Conservation (phyloP, 92 coral and sea anemone species). For the Zoanthus sansibaricus region DNA sequence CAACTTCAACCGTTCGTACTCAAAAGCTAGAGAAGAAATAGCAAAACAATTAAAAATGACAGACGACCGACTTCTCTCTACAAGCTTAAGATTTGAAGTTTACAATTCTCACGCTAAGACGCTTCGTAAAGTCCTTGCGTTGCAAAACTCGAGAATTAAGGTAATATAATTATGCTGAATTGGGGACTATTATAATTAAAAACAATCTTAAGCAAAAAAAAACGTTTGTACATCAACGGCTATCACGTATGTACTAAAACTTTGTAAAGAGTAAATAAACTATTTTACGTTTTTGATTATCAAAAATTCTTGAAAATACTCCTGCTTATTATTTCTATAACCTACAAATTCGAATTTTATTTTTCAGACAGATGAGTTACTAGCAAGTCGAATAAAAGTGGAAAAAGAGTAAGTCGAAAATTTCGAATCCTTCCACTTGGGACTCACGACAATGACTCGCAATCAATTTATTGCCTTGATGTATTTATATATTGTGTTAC, state of each 20-base stretch:
- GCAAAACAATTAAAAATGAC: conserved; percentile 43
- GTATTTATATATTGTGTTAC: neutral
- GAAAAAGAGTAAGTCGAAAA: conserved; percentile 23
- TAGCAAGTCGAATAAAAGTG: conserved; percentile 33
- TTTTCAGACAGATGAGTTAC: conserved; percentile 33
- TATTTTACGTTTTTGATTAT: neutral
- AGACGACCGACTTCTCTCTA: conserved; percentile 73
- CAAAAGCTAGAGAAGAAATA: conserved; percentile 20
- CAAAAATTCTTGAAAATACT: neutral
- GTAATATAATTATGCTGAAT: conserved; percentile 40
- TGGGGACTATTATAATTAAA: neutral
- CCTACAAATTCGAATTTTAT: neutral
- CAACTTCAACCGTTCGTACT: neutral
- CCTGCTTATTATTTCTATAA: neutral
- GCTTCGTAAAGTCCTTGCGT: conserved; percentile 65
- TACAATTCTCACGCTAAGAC: conserved; percentile 63
- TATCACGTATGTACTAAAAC: too few species aligned
- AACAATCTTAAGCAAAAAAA: neutral
- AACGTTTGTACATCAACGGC: too few species aligned
- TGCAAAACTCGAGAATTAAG: conserved; percentile 74
- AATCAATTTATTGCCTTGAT: too few species aligned
- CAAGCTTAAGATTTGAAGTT: conserved; percentile 76
- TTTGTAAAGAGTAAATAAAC: neutral
- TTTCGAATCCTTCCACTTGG: neutral
- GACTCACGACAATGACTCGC: neutral